phyloP scores from a whole-genome alignment of 2,113 vertebrate species.

The Mus spicilegus region DNA sequence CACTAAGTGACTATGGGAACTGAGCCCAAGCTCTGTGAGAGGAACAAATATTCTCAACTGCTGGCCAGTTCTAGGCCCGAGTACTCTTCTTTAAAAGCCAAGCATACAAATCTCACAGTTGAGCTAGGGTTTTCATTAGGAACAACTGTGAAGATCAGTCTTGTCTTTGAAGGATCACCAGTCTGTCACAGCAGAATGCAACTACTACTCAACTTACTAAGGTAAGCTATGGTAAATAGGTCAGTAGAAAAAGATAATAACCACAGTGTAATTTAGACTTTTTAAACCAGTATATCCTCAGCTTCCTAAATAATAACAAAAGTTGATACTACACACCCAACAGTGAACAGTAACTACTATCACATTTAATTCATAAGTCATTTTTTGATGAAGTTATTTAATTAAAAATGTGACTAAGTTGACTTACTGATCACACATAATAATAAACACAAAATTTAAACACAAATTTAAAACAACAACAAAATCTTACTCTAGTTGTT shows the following conservation, averaged over 20 bases:
- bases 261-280: not conserved
- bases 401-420: not conserved
- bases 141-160: not conserved
- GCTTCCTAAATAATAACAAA: conserved; percentile 47
- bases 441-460: not conserved
- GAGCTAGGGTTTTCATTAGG: not conserved
- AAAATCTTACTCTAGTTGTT: conserved; percentile 93
- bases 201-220: not conserved
- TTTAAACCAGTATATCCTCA: conserved; percentile 30
- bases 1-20: not conserved
- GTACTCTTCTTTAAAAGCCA: not conserved
- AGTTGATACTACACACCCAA: not conserved
- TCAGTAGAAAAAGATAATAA: conserved; percentile 38
- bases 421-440: not conserved
- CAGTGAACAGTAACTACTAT: not conserved
- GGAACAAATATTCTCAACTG: not conserved
- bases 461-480: conserved; percentile 15
- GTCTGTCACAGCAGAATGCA: not conserved
- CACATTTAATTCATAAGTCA: conserved; percentile 40
- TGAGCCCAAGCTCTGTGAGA: not conserved
- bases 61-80: not conserved
- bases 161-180: not conserved
- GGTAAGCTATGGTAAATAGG: not conserved
- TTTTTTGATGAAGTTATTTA: conserved; percentile 21
- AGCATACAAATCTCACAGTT: not conserved